Evolutionary conservation across 2,888 invertebrate species (phyloP), one percentile per base, ranked within the genome.

Genomic region (Netelia fuscicornis): DNA sequence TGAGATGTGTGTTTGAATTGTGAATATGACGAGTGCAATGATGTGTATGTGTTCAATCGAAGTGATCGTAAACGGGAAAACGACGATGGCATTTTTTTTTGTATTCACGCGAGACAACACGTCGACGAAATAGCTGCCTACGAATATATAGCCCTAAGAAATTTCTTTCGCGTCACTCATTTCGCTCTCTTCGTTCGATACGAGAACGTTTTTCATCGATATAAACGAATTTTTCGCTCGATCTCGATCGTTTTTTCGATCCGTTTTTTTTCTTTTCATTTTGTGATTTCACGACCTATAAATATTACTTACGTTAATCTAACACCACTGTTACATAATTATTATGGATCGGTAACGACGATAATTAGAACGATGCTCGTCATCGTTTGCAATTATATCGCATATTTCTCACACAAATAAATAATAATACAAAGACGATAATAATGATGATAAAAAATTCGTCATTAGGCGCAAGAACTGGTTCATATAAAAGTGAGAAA

Each of bases 401-500:
- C 71, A 54, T 37, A 37, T 37, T 65, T 74, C 17, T 77, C 56
- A 42, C 56, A 48, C 60, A 54, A 72, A 68, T 25, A 60, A 44
- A 37, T 42, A 79, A 72, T 68, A 78, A 81, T 75, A 74, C 17
- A 67, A 25, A 42, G 58, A 52, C 67, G 70, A 30, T 58, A 54
- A 77, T 84, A 64, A 71, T 79, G 78, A 75, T 75, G 64, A 84
- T 83, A 80, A 80, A 79, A 67, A 74, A 70, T 68, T 81, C 72
- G 79, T 82, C 82, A 76, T 80, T 83, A 80, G 85, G 80, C 84
- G 82, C 82, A 60, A 82, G 76, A 85, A 82, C 70, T 81, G 68
- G 65, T 85, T 85, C 86, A 89, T 91, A 91, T 91, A 91, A 91
- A 91, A 91, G 91, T 91, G 90, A 90, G 91, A 91, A 91, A 91